Evolutionary conservation across 2,888 invertebrate genomes (phyloP).

Genomic region (Yponomeuta sedellus): DNA sequence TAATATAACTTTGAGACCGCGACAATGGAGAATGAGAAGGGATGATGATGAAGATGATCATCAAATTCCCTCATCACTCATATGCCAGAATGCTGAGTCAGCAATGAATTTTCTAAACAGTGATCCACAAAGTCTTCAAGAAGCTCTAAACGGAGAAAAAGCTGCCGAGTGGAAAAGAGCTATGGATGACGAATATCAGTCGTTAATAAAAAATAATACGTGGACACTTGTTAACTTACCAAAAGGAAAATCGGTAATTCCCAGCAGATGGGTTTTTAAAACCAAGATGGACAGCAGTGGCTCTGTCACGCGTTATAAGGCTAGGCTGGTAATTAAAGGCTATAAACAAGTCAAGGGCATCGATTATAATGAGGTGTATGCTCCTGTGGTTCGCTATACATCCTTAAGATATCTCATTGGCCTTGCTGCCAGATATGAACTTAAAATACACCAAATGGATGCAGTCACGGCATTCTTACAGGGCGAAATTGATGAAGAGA

Average conservation of each 20-base stretch:
- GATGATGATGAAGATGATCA: too few relatives aligned
- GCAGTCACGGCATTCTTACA: conserved; percentile 14
- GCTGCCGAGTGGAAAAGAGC: conserved; percentile 26
- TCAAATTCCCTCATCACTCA: not conserved
- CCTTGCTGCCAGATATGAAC: conserved; percentile 13
- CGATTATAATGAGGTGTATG: conserved; percentile 17
- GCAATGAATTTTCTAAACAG: conserved; percentile 1
- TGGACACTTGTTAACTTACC: conserved; percentile 25
- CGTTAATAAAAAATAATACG: conserved; percentile 26
- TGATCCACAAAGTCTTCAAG: conserved; percentile 13
- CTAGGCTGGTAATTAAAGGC: conserved; percentile 17
- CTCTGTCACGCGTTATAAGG: conserved; percentile 19
- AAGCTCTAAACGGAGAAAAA: conserved; percentile 21
- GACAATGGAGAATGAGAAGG: not conserved
- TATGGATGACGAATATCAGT: conserved; percentile 26
- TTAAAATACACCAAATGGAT: conserved; percentile 18
- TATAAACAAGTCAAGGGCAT: conserved; percentile 14
- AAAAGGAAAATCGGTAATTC: conserved; percentile 22
- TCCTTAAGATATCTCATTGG: conserved; percentile 10
- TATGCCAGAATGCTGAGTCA: not conserved
- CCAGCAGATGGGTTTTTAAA: conserved; percentile 30
- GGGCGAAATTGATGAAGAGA: conserved; percentile 16
- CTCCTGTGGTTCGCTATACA: conserved; percentile 15
- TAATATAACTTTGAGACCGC: not conserved
- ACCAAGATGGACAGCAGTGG: conserved; percentile 25